phyloP scores from a whole-genome alignment of 2,113 vertebrate genomes.

The Marmota flaviventris region DNA sequence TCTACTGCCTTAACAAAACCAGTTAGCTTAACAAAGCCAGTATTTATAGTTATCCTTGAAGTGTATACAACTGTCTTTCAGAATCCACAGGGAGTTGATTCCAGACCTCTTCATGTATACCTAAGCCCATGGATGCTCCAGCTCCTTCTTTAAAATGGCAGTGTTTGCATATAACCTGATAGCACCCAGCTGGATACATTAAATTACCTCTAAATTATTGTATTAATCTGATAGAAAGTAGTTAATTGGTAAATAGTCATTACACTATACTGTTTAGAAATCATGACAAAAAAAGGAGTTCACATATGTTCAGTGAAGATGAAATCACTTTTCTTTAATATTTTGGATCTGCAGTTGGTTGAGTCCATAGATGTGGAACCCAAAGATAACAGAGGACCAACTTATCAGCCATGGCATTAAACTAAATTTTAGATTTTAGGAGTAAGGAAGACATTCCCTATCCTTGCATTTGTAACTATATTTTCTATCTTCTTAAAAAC shows the following conservation, averaged over 20 bases:
- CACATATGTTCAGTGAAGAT: rapidly evolving
- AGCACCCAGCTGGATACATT: too few relatives aligned
- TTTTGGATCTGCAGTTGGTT: not conserved
- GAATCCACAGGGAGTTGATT: not conserved
- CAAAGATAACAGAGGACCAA: not conserved
- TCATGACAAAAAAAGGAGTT: too few relatives aligned
- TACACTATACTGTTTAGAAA: too few relatives aligned
- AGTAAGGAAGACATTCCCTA: not conserved
- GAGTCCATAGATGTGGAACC: not conserved
- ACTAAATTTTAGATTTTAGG: not conserved
- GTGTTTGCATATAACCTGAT: too few relatives aligned
- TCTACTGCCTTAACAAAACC: not conserved
- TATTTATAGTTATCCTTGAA: not conserved
- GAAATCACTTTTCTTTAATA: not conserved
- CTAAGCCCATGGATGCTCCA: not conserved
- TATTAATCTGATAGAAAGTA: too few relatives aligned
- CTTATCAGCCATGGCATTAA: not conserved
- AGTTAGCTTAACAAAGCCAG: too few relatives aligned
- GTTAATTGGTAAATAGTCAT: too few relatives aligned
- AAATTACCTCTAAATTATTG: too few relatives aligned
- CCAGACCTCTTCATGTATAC: not conserved
- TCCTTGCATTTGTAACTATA: not conserved
- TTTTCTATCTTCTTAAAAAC: not conserved
- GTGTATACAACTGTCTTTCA: not conserved
- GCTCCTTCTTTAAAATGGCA: not conserved